These are phyloP conservation scores for Hylia prasina DNA, from an alignment of 2,113 vertebrate genomes.

Conservation along the genomic window DNA sequence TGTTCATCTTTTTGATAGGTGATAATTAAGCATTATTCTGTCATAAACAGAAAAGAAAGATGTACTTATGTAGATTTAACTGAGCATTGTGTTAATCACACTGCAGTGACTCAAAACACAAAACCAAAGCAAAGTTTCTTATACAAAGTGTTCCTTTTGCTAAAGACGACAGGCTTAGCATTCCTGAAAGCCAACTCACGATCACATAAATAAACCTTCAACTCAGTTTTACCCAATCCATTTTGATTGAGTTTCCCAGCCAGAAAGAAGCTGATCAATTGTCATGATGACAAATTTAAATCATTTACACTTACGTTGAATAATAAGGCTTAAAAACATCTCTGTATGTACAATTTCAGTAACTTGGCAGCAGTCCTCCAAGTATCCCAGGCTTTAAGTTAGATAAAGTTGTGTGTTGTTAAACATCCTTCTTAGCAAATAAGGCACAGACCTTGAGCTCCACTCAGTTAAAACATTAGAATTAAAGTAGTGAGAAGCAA, in stretches of 20 bases:
- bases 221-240: background rate
- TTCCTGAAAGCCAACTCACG: constrained; percentile 2
- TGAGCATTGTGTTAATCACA: constrained; percentile 67
- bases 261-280: background rate
- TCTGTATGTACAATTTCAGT: background rate
- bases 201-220: constrained; percentile 25
- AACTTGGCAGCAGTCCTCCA: background rate
- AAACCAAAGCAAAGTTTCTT: constrained; percentile 60
- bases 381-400: background rate
- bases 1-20: constrained; percentile 69
- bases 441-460: background rate
- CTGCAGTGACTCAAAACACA: constrained; percentile 64
- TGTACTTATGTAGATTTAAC: constrained; percentile 55
- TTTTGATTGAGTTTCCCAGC: background rate
- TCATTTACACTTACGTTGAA: background rate
- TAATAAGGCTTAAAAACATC: background rate
- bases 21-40: constrained; percentile 72
- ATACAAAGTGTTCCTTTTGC: constrained; percentile 36
- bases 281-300: background rate
- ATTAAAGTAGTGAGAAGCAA: background rate
- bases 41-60: constrained; percentile 73
- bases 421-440: background rate
- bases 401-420: background rate
- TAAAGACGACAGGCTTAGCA: constrained; percentile 5
- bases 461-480: background rate